Conservation (phyloP, 2,113 vertebrate species). For the Camelus bactrianus region DNA sequence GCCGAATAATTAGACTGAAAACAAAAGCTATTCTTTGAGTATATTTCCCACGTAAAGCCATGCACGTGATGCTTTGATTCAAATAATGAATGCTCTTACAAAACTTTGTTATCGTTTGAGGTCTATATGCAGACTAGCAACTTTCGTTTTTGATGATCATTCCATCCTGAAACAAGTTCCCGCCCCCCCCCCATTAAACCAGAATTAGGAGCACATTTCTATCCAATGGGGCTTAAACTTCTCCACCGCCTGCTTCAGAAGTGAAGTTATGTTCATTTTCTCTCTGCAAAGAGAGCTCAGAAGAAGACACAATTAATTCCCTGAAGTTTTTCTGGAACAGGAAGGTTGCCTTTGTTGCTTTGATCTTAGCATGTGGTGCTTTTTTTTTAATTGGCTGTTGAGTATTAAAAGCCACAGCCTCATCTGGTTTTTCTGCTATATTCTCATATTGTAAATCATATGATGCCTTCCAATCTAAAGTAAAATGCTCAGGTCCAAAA, state of each 20-base stretch:
- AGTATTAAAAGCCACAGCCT: slow-evolving; percentile 59
- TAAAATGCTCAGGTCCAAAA: slow-evolving; percentile 60
- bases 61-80: slow-evolving; percentile 75
- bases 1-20: slow-evolving; percentile 77
- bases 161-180: slow-evolving; percentile 75
- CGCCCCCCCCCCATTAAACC: slow-evolving; percentile 65
- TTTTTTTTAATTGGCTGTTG: slow-evolving; percentile 70
- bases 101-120: slow-evolving; percentile 74
- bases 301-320: slow-evolving; percentile 61
- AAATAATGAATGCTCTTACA: slow-evolving; percentile 72
- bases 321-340: slow-evolving; percentile 51
- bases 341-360: slow-evolving; percentile 67
- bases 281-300: slow-evolving; percentile 35
- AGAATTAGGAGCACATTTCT: slow-evolving; percentile 80
- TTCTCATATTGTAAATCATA: not conserved
- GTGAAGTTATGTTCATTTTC: slow-evolving; percentile 55
- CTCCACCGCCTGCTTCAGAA: slow-evolving; percentile 32
- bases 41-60: slow-evolving; percentile 57
- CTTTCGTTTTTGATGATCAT: slow-evolving; percentile 77
- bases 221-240: slow-evolving; percentile 66
- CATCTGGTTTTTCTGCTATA: slow-evolving; percentile 56
- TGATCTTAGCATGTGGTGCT: slow-evolving; percentile 71
- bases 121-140: slow-evolving; percentile 68
- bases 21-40: slow-evolving; percentile 76
- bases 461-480: slow-evolving; percentile 35